phyloP scores from a whole-genome alignment of 2,797 vertebrate species.

The Crypturellus tataupa region DNA sequence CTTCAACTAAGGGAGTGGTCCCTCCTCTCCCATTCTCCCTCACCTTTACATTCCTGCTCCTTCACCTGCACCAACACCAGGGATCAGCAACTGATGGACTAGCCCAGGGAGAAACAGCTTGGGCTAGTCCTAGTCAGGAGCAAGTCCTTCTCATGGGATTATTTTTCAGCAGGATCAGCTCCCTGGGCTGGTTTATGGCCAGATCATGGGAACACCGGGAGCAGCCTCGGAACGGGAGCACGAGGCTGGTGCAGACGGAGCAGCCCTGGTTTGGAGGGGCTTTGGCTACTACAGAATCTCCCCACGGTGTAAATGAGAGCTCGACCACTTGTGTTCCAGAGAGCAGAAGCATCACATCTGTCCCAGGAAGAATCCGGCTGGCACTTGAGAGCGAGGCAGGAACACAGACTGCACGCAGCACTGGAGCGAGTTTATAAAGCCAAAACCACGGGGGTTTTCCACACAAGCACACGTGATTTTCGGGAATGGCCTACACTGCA shows the following conservation, averaged over 20 bases:
- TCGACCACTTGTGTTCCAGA: neutral
- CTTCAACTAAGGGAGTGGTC: accelerated
- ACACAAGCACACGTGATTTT: neutral
- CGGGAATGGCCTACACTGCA: neutral
- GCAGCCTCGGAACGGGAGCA: neutral
- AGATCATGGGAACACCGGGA: neutral
- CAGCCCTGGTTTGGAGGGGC: neutral
- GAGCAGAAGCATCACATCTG: neutral
- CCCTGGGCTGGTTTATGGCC: neutral
- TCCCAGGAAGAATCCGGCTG: neutral
- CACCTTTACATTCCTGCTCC: neutral
- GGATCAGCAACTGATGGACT: neutral
- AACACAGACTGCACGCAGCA: neutral
- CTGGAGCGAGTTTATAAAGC: neutral
- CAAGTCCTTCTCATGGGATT: neutral
- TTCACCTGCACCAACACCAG: neutral
- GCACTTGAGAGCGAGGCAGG: neutral
- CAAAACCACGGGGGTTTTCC: neutral
- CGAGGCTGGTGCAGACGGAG: neutral
- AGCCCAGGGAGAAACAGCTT: neutral
- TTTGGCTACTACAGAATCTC: neutral
- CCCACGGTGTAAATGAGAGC: neutral
- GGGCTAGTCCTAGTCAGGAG: neutral
- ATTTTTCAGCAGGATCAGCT: neutral
- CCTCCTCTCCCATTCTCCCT: neutral